Evolutionary conservation across 1,140 invertebrate genomes (phyloP), one percentile per base, ranked within the genome.

Genomic region (Oscheius sp.): DNA sequence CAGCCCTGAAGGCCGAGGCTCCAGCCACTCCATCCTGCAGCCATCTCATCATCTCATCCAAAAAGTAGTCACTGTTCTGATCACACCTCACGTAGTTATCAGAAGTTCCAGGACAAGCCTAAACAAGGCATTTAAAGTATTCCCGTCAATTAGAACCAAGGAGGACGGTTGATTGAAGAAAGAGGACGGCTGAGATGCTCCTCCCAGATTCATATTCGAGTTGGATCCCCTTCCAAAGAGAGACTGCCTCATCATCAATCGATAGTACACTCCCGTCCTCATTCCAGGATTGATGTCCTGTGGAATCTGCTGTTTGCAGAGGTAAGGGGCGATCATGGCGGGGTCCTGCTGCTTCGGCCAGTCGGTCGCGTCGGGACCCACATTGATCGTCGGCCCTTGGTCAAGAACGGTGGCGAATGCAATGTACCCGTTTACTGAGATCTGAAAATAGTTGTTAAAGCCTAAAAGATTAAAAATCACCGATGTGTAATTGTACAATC

Each of bases 241-340:
- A 10, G 73, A 76, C 61, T 77, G 76, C 29, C 76, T 61, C 55
- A 77, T 42, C 15, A 71, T 36, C 13, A 77, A 58, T 34, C 76
- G 74, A 62, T 77, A 77, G 61, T 72, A 77, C 31, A 77, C 74
- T 45, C 76, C 76, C 13, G 73, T 62, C 23, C 67, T 35, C 3
- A 49, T 20, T 29, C 76, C 76, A 15, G 76, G 76, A 31, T 76
- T 76, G 42, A 61, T 69, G 28, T 70, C 36, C 38, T 74, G 72
- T 10, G 72, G 72, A 58, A 76, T 58, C 73, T 76, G 75, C 46
- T 77, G 76, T 46, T 77, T 77, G 45, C 76, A 77, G 1, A 77
- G 75, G 63, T 77, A 77, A 29, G 76, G 76, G n/a, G 76, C 76
- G 59, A 77, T 77, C 76, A 77, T 77, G 26, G 76, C 76, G 20